These are phyloP conservation scores for Euzetes globulus DNA, from an alignment of 2,888 invertebrate genomes.

Conservation along the genomic window DNA sequence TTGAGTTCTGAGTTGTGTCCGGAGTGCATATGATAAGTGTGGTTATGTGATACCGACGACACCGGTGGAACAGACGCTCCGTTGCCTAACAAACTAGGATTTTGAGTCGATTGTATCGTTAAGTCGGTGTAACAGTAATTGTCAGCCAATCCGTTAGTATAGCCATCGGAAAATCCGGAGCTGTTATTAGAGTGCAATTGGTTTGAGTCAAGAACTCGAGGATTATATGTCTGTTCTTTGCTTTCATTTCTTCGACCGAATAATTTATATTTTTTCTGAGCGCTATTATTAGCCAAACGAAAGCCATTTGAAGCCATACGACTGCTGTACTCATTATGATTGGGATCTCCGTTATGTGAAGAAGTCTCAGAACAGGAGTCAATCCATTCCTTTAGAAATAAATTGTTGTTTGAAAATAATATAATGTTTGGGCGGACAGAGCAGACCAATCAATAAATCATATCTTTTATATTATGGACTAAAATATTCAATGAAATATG, in stretches of 20 bases:
- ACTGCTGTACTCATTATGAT: constrained; percentile 5
- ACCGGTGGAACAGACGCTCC: background rate
- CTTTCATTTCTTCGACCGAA: constrained; percentile 35
- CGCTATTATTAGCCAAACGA: constrained; percentile 21
- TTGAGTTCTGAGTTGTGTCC: background rate
- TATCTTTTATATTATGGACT: too few relatives aligned
- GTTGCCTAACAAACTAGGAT: background rate
- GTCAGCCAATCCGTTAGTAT: constrained; percentile 4
- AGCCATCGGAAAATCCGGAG: background rate
- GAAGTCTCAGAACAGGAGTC: constrained; percentile 39
- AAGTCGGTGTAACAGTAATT: constrained; percentile 5
- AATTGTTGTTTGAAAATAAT: background rate
- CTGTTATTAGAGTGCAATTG: background rate
- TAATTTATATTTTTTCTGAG: constrained; percentile 39
- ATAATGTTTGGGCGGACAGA: constrained; percentile 1
- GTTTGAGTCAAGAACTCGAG: background rate
- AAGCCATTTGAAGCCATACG: background rate
- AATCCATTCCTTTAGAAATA: constrained; percentile 35
- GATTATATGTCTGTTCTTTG: constrained; percentile 5
- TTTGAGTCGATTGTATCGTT: background rate
- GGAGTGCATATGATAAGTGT: constrained; percentile 70
- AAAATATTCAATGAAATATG: too few relatives aligned
- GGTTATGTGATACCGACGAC: constrained; percentile 67
- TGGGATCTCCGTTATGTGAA: constrained; percentile 36
- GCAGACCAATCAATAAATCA: too few relatives aligned